These are phyloP conservation scores for Cephus nigrinus DNA, from an alignment of 2,888 invertebrate genomes.

Conservation along the genomic window DNA sequence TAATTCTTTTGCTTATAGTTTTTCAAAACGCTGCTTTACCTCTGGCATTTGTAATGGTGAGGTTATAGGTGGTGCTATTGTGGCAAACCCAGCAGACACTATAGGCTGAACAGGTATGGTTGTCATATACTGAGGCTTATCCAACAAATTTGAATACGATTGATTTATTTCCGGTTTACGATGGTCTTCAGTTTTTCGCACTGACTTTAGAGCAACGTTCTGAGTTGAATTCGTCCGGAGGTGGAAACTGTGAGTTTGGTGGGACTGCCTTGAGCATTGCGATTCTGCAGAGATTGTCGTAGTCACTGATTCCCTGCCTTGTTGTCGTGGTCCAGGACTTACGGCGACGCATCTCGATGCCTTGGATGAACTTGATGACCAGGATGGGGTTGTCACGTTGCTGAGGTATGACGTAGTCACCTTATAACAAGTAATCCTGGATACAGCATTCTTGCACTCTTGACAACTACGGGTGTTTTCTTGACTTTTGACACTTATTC, in stretches of 20 bases:
- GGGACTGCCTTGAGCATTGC: conserved; percentile 71
- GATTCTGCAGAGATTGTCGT: conserved; percentile 79
- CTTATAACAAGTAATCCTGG: conserved; percentile 25
- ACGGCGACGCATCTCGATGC: conserved; percentile 29
- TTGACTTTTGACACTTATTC: background rate
- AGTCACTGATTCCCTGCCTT: conserved; percentile 69
- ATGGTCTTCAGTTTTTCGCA: conserved; percentile 41
- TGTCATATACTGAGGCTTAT: conserved; percentile 69
- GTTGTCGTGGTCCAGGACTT: conserved; percentile 30
- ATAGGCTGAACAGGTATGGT: conserved; percentile 73
- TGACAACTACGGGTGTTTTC: background rate
- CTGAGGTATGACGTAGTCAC: conserved; percentile 33
- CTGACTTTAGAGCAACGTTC: conserved; percentile 23
- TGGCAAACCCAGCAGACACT: conserved; percentile 67
- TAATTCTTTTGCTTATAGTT: background rate
- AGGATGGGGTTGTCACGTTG: conserved; percentile 53
- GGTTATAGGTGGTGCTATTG: conserved; percentile 60
- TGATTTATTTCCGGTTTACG: conserved; percentile 51
- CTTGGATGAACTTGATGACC: conserved; percentile 63
- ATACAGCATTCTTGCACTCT: conserved; percentile 5
- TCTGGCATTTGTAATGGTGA: conserved; percentile 51
- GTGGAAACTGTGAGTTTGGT: conserved; percentile 36
- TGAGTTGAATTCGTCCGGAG: conserved; percentile 9
- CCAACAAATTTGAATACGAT: conserved; percentile 52
- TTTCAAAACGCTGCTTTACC: conserved; percentile 30